Percentiles rank a stretch among this genome's conserved stretches.
Evolutionary conservation across 1,140 invertebrate species (phyloP).

Genomic region (Eriosoma lanigerum): DNA sequence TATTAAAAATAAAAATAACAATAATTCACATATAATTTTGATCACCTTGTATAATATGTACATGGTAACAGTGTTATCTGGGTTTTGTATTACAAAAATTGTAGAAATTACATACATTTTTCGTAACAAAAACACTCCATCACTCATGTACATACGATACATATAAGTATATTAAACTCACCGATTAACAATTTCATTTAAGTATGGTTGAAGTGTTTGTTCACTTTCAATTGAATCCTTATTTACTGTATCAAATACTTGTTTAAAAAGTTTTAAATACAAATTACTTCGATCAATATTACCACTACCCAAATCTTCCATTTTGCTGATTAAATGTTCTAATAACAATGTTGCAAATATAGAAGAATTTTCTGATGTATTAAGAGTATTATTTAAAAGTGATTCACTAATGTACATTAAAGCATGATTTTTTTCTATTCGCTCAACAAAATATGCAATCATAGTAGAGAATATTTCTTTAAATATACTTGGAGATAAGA

Average conservation of each 20-base stretch:
- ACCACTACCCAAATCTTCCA: slow-evolving; percentile 95
- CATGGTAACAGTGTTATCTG: no score
- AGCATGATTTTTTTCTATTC: slow-evolving; percentile 89
- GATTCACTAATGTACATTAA: slow-evolving; percentile 95
- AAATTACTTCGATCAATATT: slow-evolving; percentile 92
- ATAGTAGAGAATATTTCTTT: slow-evolving; percentile 94
- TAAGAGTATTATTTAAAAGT: slow-evolving; percentile 81
- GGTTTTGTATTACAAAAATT: no score
- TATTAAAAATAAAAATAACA: no score
- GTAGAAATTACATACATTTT: no score
- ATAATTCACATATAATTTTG: no score
- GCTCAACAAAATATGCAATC: slow-evolving; percentile 92
- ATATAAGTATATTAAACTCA: slow-evolving; percentile 53
- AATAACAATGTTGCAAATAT: slow-evolving; percentile 96
- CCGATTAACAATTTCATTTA: slow-evolving; percentile 93
- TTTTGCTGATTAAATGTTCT: slow-evolving; percentile 89
- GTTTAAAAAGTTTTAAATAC: slow-evolving; percentile 92
- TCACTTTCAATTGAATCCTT: slow-evolving; percentile 95
- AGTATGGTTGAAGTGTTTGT: slow-evolving; percentile 93
- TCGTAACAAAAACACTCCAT: no score
- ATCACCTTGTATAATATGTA: no score
- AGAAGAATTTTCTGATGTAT: slow-evolving; percentile 74
- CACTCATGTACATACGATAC: no score
- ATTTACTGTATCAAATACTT: slow-evolving; percentile 96
- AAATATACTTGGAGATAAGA: slow-evolving; percentile 94